These are phyloP conservation scores for Cairina moschata DNA, from an alignment of 2,113 vertebrate genomes.

Conservation along the genomic window DNA sequence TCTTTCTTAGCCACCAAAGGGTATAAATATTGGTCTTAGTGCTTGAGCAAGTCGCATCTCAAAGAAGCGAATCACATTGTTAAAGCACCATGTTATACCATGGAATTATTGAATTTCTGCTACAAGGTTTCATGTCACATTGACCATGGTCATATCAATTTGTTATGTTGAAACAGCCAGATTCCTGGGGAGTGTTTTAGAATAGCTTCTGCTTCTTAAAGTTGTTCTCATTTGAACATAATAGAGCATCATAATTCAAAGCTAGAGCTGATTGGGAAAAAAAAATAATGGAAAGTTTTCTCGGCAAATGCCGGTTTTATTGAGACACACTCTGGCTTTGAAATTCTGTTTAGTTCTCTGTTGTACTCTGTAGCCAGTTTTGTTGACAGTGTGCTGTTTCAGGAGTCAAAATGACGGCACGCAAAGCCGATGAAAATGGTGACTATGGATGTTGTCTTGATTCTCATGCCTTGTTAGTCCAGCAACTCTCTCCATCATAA, in stretches of 20 bases:
- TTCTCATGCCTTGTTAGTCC: background rate
- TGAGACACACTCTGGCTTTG: background rate
- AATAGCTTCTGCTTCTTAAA: background rate
- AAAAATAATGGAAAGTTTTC: background rate
- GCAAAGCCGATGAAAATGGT: background rate
- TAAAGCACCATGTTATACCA: background rate
- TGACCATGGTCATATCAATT: background rate
- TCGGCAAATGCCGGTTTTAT: background rate
- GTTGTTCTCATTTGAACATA: background rate
- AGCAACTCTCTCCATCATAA: background rate
- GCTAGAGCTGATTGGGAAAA: background rate
- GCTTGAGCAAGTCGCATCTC: background rate
- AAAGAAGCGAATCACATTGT: background rate
- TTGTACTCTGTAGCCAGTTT: background rate
- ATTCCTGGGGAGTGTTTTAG: background rate
- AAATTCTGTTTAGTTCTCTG: background rate
- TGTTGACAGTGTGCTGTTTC: background rate
- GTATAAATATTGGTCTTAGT: constrained; percentile 43
- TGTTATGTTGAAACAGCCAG: background rate
- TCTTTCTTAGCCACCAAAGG: constrained; percentile 33
- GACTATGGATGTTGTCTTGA: background rate
- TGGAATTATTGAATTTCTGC: background rate
- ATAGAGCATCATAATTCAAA: background rate
- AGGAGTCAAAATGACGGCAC: background rate
- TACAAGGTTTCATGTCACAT: background rate